phyloP scores from a whole-genome alignment of 2,113 vertebrate genomes.

The Onychorhynchus coronatus region DNA sequence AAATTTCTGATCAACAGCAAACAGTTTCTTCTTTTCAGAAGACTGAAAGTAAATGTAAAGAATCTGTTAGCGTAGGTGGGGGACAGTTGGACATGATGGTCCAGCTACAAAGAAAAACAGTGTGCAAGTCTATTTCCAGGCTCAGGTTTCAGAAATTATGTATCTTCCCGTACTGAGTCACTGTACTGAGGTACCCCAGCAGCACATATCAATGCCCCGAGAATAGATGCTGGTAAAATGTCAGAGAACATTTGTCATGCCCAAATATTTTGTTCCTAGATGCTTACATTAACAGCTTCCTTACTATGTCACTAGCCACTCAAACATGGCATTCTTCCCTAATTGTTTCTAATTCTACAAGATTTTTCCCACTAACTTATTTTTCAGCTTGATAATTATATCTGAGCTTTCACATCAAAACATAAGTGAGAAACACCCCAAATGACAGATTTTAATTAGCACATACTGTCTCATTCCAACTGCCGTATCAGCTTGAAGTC shows the following conservation, averaged over 20 bases:
- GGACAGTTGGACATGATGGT: not conserved
- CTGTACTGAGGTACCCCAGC: not conserved
- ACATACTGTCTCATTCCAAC: not conserved
- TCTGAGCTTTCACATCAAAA: constrained; percentile 1
- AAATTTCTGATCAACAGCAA: not conserved
- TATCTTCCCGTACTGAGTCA: not conserved
- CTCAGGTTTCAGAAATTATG: not conserved
- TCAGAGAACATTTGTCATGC: not conserved
- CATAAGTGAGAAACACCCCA: not conserved
- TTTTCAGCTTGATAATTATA: not conserved
- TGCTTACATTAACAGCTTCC: not conserved
- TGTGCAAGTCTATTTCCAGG: not conserved
- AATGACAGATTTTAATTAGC: constrained; percentile 36
- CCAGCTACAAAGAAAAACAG: not conserved
- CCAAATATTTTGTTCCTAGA: not conserved
- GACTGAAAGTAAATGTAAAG: not conserved
- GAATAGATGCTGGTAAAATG: not conserved
- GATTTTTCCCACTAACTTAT: not conserved
- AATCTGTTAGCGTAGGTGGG: not conserved
- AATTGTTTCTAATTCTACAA: not conserved
- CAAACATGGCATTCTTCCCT: not conserved
- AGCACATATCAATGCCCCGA: not conserved
- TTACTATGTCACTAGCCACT: not conserved
- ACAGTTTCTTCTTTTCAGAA: not conserved
- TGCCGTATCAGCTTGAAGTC: not conserved